Evolutionary conservation across 2,888 invertebrate species (phyloP).

Genomic region (Tinea semifulvella): DNA sequence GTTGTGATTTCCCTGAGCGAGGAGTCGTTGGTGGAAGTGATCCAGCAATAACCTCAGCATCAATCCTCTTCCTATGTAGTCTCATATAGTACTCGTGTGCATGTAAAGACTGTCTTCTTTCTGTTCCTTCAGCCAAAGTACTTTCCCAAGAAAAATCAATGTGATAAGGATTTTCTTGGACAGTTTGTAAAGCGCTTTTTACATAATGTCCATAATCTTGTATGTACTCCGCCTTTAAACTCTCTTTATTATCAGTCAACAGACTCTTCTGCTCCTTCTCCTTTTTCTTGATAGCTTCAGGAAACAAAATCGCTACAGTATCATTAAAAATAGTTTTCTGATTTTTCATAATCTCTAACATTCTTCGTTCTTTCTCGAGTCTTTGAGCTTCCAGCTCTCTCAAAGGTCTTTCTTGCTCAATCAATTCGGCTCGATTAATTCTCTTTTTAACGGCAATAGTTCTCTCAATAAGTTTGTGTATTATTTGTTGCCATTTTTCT

Average conservation of each 20-base stretch:
- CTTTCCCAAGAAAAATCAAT: conserved; percentile 65
- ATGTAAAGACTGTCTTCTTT: conserved; percentile 55
- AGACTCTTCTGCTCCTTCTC: conserved; percentile 47
- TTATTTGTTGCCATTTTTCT: conserved; percentile 70
- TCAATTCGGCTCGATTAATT: conserved; percentile 66
- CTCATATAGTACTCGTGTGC: conserved; percentile 38
- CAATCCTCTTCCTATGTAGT: conserved; percentile 38
- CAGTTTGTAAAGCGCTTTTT: conserved; percentile 36
- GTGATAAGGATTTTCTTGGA: conserved; percentile 54
- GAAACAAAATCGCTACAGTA: conserved; percentile 69
- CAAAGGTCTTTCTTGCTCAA: conserved; percentile 68
- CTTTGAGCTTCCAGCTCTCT: conserved; percentile 67
- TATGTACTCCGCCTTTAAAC: conserved; percentile 41
- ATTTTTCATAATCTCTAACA: conserved; percentile 64
- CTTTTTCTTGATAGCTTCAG: conserved; percentile 64
- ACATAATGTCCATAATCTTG: conserved; percentile 40
- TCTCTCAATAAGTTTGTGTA: conserved; percentile 71
- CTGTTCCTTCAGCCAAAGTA: conserved; percentile 58
- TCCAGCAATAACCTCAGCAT: too few relatives aligned
- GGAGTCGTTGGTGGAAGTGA: too few relatives aligned
- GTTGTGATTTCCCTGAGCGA: too few relatives aligned
- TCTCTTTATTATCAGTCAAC: conserved; percentile 45
- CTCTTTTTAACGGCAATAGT: conserved; percentile 71
- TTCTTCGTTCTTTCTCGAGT: conserved; percentile 63
- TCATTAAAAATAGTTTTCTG: conserved; percentile 72